Base-by-base conservation (phyloP, 2,888 invertebrate genomes). In the Chorisops tibialis region DNA sequence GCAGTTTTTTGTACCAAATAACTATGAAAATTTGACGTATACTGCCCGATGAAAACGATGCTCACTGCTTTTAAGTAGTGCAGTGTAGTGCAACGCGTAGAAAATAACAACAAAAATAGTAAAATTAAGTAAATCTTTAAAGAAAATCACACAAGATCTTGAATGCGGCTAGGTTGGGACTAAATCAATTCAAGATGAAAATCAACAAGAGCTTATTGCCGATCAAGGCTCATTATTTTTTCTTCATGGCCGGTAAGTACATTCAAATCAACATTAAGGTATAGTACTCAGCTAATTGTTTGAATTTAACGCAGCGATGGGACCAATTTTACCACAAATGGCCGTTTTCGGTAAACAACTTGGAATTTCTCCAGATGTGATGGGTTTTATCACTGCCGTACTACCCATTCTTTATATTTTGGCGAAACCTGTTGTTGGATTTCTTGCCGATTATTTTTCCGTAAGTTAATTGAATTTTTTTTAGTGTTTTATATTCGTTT, bases 161-260 rank as follows among this genome's bases (percentile, higher is more conserved):
- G n/a, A n/a, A n/a, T n/a, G n/a, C n/a, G n/a, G n/a, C n/a, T n/a
- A n/a, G n/a, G n/a, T n/a, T n/a, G n/a, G n/a, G n/a, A n/a, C n/a
- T n/a, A n/a, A n/a, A n/a, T n/a, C n/a, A n/a, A n/a, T n/a, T n/a
- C n/a, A 83, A 82, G 78, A 71, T 84, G 69, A 84, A 84, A 75
- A 81, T 93, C 58, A 87, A 92, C 74, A 81, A 72, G 68, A 81
- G 80, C 45, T 81, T 92, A 54, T 70, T 93, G 76, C 92, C 93
- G 11, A 82, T 94, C 52, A 94, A 94, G 81, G 86, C 87, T 0
- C 93, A 93, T 74, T 94, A 86, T 73, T 92, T 94, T 79, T 89
- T 91, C 74, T 91, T 93, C 70, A 89, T 92, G 83, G 91, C 88
- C 68, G 89, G 92, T 91, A 79, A 86, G 84, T 80, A 49, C 9